Evolutionary conservation across 37 sponge, comb jelly and placozoan genomes (phyloP).

Genomic region (Aphrocallistes beatrix): DNA sequence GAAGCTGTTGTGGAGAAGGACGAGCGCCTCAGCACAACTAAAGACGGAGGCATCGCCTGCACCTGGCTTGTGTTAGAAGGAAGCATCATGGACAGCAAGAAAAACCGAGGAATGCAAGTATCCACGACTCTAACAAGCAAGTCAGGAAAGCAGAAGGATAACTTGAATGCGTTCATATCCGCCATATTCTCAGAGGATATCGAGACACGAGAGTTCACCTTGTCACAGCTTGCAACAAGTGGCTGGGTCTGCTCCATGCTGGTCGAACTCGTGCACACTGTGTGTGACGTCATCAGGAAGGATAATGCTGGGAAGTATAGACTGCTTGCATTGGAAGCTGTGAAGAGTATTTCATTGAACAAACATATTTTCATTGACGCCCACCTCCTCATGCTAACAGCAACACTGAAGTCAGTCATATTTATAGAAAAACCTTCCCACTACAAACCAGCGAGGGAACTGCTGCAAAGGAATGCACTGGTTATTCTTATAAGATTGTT

Average conservation of each 20-base stretch:
- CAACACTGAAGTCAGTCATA: background rate
- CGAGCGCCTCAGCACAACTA: background rate
- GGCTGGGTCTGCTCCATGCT: background rate
- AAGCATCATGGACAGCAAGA: background rate
- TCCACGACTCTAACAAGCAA: background rate
- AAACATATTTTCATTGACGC: background rate
- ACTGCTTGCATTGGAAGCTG: background rate
- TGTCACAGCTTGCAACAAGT: background rate
- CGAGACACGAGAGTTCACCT: background rate
- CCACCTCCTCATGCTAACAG: background rate
- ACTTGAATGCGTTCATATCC: background rate
- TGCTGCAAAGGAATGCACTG: background rate
- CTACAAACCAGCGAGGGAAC: background rate
- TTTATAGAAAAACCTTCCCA: slow-evolving; percentile 12
- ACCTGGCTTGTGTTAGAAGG: background rate
- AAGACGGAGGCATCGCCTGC: background rate
- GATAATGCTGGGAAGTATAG: background rate
- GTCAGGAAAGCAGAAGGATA: background rate
- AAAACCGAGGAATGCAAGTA: background rate
- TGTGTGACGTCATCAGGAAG: background rate
- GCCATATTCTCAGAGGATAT: background rate
- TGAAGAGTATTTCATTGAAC: background rate
- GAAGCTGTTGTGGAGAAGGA: background rate
- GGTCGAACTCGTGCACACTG: background rate
- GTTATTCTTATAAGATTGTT: background rate